Evolutionary conservation across 2,888 invertebrate species (phyloP), one percentile per base, ranked within the genome.

Genomic region (Scaptomyza parva): DNA sequence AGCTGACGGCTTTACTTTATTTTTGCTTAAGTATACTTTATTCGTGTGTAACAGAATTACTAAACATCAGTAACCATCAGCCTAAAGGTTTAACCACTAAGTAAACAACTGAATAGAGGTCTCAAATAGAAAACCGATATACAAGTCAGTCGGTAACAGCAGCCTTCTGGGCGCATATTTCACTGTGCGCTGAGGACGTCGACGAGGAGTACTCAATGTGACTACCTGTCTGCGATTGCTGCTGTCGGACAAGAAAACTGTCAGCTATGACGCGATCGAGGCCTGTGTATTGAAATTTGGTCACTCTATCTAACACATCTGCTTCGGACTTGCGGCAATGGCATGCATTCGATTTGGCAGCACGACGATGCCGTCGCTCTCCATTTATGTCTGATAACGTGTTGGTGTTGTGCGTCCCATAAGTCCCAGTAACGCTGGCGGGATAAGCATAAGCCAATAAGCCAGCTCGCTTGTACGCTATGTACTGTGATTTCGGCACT

Each of bases 201-300:
- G 90, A 88, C 2, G 90, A 91, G 26, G 89, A 87, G 71, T 90
- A 91, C 59, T 91, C 91, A n/a, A 89, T 70, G 68, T 91, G 89
- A 70, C 90, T 91, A 45, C 84, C 79, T n/a, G 79, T 55, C 41
- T 88, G 81, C 9, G 88, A 85, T 70, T 89, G 89, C 54, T 92
- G 91, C 70, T 92, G 92, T 26, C 89, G 90, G 40, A 89, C 91
- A 62, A 91, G 68, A 24, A 91, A 92, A 60, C 85, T 91, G 63
- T 92, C 91, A 3, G 92, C 92, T 58, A 92, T 90, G 58, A 88
- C 88, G 37, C 91, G 90, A 81, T 92, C 92, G 44, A 92, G 61
- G 0, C 92, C 92, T 0, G 90, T 91, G 50, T 91, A 92, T 30
- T 89, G 90, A 57, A 91, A 91, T 12, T 91, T 91, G 26, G 88